Evolutionary conservation across 2,888 invertebrate genomes (phyloP).

Genomic region (Pterostichus madidus): DNA sequence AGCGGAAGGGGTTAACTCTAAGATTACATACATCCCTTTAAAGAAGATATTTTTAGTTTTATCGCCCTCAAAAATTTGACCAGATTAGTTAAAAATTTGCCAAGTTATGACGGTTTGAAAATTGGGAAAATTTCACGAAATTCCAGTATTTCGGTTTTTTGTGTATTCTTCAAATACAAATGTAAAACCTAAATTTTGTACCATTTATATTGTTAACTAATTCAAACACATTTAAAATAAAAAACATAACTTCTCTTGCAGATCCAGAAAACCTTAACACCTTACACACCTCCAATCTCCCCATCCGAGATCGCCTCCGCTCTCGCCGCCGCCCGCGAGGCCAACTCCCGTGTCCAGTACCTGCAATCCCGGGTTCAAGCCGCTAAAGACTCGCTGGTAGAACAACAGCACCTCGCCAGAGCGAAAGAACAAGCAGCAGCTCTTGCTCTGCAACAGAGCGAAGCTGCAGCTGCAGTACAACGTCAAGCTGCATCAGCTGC

Average conservation of each 20-base stretch:
- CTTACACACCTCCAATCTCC: slow-evolving; percentile 74
- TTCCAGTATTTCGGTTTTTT: too few species aligned
- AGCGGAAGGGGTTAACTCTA: too few species aligned
- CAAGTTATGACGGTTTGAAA: too few species aligned
- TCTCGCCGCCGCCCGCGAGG: slow-evolving; percentile 87
- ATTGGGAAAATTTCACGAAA: too few species aligned
- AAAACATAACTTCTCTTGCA: background rate
- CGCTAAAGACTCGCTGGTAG: slow-evolving; percentile 85
- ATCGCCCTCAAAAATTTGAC: too few species aligned
- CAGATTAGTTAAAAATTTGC: too few species aligned
- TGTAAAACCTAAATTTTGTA: too few species aligned
- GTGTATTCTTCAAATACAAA: too few species aligned
- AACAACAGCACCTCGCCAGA: slow-evolving; percentile 86
- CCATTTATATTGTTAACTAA: too few species aligned
- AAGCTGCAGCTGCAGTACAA: slow-evolving; percentile 84
- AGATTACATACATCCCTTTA: too few species aligned
- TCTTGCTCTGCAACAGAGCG: slow-evolving; percentile 77
- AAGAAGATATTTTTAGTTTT: too few species aligned
- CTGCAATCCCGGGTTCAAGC: slow-evolving; percentile 87
- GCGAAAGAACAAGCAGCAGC: slow-evolving; percentile 87
- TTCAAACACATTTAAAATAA: background rate
- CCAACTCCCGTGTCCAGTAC: slow-evolving; percentile 84
- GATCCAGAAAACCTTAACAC: slow-evolving; percentile 45
- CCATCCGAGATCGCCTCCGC: slow-evolving; percentile 86
- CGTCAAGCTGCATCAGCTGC: slow-evolving; percentile 84